phyloP scores from a whole-genome alignment of 2,113 vertebrate genomes.

The Martes martes region DNA sequence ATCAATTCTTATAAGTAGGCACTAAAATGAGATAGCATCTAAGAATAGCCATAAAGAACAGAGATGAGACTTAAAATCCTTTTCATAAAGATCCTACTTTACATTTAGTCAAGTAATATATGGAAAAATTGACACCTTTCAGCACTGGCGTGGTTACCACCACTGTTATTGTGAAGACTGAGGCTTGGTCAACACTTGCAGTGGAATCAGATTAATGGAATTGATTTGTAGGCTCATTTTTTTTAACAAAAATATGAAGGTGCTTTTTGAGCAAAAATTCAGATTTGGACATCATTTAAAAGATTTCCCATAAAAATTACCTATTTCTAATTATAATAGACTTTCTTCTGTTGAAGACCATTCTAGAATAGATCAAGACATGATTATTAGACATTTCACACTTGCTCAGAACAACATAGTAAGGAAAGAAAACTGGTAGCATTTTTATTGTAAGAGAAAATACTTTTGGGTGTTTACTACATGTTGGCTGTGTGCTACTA shows the following conservation, averaged over 20 bases:
- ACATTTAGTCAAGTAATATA: slow-evolving; percentile 48
- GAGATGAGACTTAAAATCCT: slow-evolving; percentile 40
- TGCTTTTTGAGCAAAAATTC: slow-evolving; percentile 16
- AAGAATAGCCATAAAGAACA: slow-evolving; percentile 1
- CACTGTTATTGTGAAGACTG: not conserved
- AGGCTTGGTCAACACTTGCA: not conserved
- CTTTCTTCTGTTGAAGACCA: slow-evolving; percentile 1
- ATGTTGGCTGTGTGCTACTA: not conserved
- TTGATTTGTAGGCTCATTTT: not conserved
- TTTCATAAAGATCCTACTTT: slow-evolving; percentile 26
- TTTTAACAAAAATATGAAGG: not conserved
- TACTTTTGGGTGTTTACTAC: not conserved
- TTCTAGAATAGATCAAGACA: not conserved
- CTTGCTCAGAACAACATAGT: not conserved
- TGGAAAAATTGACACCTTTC: slow-evolving; percentile 48
- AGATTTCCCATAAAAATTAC: not conserved
- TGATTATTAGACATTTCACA: not conserved
- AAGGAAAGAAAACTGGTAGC: not conserved
- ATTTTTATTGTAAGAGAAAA: not conserved
- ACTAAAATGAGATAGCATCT: not conserved
- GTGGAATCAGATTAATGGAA: not conserved
- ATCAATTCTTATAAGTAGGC: slow-evolving; percentile 24
- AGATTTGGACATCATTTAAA: slow-evolving; percentile 14
- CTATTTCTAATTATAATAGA: slow-evolving; percentile 7
- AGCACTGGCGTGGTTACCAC: not conserved